A percentile compares a stretch with the other conserved stretches of the same genome.
Conservation (phyloP, 2,113 vertebrate genomes). For the Lepus americanus region DNA sequence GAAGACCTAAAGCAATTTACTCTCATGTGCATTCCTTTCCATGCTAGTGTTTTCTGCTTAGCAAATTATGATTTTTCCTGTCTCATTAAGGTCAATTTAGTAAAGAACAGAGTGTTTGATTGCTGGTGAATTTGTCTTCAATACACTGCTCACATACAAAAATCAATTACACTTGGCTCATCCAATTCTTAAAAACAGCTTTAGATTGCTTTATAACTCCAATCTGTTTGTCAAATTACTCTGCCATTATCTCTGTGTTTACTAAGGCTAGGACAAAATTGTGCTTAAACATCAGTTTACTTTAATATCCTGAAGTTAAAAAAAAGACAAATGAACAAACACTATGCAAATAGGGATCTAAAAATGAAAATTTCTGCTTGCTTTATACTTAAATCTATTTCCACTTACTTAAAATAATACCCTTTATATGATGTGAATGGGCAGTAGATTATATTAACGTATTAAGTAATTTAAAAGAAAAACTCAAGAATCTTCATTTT, state of each 20-base stretch:
- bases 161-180: constrained; percentile 72
- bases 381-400: neutral
- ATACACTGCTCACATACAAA: neutral
- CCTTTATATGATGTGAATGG: neutral
- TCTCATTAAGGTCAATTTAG: constrained; percentile 78
- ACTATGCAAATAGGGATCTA: neutral
- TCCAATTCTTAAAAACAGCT: constrained; percentile 56
- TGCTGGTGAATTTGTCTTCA: neutral
- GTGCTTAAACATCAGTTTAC: constrained; percentile 52
- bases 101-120: constrained; percentile 42
- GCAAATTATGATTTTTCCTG: constrained; percentile 61
- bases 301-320: constrained; percentile 54
- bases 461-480: constrained; percentile 25
- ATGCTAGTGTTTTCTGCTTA: neutral
- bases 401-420: neutral
- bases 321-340: constrained; percentile 52
- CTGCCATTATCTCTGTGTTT: constrained; percentile 51
- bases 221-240: constrained; percentile 71
- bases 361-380: neutral
- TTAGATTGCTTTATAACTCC: constrained; percentile 66
- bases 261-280: constrained; percentile 59
- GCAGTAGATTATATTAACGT: neutral
- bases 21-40: neutral
- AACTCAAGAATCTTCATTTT: neutral
- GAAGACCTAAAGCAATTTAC: neutral